Evolutionary conservation across 2,888 invertebrate genomes (phyloP), one percentile per base, ranked within the genome.

Genomic region (Aspidiotus destructor): DNA sequence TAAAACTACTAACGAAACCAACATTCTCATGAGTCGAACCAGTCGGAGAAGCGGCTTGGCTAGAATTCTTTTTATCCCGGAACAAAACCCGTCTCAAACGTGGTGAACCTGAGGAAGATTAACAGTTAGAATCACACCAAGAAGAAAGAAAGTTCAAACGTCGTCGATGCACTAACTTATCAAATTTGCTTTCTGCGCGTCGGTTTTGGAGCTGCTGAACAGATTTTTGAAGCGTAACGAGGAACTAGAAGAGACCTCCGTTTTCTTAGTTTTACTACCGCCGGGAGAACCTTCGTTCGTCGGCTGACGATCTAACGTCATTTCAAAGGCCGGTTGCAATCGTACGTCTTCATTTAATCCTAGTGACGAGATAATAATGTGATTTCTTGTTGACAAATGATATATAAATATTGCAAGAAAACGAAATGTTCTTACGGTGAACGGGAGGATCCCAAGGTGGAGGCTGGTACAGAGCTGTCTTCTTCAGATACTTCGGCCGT

Each of bases 391-490:
- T 9, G 10, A 10, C 11, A 48, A 15, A 5, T 9, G 9, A 10
- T 11, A 16, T 41, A 41, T 9, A 28, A 55, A 6, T 15, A 53
- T n/a, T 5, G 11, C 40, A 40, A 48, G 57, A 17, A 15, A n/a
- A 42, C 9, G n/a, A 41, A 11, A 11, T 13, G 16, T 17, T 55
- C 68, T 28, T 16, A 68, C 68, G 41, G 13, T 41, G 41, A 60
- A 41, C 61, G 3, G 61, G 28, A 40, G 68, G 41, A 54, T 68
- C 68, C 68, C 68, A 68, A 1, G 78, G 77, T 8, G 79, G 78
- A 10, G 84, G 83, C 41, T 82, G 82, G 73, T 84, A 84, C 72
- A 83, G 82, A 2, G 80, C 78, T 0, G 80, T 81, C 64, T 81
- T 80, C 74, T 84, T 83, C 64, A 84, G 75, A 10, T 73, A 69